Base-by-base conservation (phyloP, 2,797 vertebrate genomes). In the Gambusia yucatana region DNA sequence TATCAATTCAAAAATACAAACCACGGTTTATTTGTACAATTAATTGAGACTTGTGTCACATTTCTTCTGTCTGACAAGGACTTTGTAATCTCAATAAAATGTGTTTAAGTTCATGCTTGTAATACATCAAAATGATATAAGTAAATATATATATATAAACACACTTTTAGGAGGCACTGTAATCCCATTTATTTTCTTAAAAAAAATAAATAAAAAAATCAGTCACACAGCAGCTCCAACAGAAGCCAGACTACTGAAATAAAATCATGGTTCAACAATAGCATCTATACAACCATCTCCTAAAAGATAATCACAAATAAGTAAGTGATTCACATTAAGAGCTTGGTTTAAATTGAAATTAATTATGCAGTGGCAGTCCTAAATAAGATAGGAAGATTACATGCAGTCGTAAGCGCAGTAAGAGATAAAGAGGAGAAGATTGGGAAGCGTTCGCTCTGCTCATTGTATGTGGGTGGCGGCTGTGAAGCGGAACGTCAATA, bases 311-410 rank as follows among this genome's bases (percentile, higher is more conserved):
- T 91, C 84, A 61, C 10, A 6, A 86, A 81, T 75, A 65, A 78
- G 77, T 74, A 86, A 83, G 77, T 88, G 86, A 89, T 91, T 92
- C 80, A 90, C 92, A 94, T 94, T 91, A 93, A 93, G 91, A 93
- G 65, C 82, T 65, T 77, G 80, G 92, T 93, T 93, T 87, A 94
- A 93, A 93, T 91, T 55, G 85, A 93, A 94, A 95, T 92, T 82
- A 95, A 95, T 96, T 93, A 94, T 87, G 87, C 87, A 92, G 93
- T 73, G 91, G 94, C 92, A 92, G 92, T 92, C 83, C 88, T 82
- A 94, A 94, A 93, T 93, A 91, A 81, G 90, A 93, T 92, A 59
- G 74, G 74, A 80, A 91, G 95, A 96, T 94, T 92, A 86, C 72
- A 81, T 65, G 82, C 89, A 91, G 84, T 86, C 73, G 79, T 44